A percentile compares a stretch with the other conserved stretches of the same genome.
phyloP scores from a whole-genome alignment of 53 echinoderm and acorn worm species.

The Paracentrotus lividus region DNA sequence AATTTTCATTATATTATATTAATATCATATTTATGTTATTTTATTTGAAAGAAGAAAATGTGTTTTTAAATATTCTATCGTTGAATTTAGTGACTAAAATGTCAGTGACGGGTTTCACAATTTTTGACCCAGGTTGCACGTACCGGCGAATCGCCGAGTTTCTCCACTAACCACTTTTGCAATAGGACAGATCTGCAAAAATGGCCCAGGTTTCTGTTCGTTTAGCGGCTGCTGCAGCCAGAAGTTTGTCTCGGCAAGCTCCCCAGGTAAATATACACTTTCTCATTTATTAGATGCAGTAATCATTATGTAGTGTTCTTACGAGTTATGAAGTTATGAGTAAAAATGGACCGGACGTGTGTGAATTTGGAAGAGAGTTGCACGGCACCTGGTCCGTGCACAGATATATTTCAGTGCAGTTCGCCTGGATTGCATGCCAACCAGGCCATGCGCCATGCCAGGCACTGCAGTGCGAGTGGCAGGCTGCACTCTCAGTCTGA shows the following conservation, averaged over 20 bases:
- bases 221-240: conserved; percentile 94
- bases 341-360: neutral
- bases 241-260: conserved; percentile 87
- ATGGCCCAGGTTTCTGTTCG: conserved; percentile 94
- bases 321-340: neutral
- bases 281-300: neutral
- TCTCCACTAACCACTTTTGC: conserved; percentile 56
- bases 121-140: conserved; percentile 57
- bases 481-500: no score
- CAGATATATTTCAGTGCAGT: no score
- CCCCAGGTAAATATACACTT: conserved; percentile 83
- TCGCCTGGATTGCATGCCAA: no score
- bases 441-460: no score
- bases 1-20: neutral
- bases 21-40: no score
- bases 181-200: conserved; percentile 46
- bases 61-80: neutral
- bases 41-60: no score
- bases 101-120: conserved; percentile 82
- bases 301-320: neutral
- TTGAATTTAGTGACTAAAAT: neutral
- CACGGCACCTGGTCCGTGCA: neutral
- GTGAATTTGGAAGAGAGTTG: neutral
- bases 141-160: conserved; percentile 18
- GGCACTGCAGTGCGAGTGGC: no score